phyloP scores from a whole-genome alignment of 2,797 vertebrate species.

The Pseudopleuronectes americanus region DNA sequence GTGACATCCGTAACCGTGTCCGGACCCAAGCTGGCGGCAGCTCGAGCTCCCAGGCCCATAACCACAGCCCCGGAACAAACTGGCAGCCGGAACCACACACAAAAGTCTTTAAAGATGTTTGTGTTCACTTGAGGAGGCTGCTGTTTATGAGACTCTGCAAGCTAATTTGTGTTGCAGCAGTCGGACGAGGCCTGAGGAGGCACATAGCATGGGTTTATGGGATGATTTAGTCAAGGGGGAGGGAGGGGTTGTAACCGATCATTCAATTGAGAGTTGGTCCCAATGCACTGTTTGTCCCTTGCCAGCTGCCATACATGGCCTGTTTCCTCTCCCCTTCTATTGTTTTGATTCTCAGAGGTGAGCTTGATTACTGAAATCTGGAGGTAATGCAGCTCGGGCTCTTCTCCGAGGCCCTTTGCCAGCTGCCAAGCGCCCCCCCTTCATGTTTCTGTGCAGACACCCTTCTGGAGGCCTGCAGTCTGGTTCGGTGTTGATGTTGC shows the following conservation, averaged over 20 bases:
- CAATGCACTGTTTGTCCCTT: slow-evolving; percentile 68
- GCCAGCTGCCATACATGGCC: slow-evolving; percentile 70
- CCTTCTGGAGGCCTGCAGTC: slow-evolving; percentile 58
- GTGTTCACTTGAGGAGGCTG: slow-evolving; percentile 61
- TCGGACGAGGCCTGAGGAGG: slow-evolving; percentile 57
- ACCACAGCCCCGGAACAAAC: slow-evolving; percentile 54
- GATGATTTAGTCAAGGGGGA: slow-evolving; percentile 59
- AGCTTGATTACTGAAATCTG: slow-evolving; percentile 80
- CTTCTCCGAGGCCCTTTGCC: slow-evolving; percentile 59
- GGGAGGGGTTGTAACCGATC: slow-evolving; percentile 52
- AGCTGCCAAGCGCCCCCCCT: slow-evolving; percentile 66
- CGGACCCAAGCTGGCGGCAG: slow-evolving; percentile 28
- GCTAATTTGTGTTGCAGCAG: slow-evolving; percentile 69
- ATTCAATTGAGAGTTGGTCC: slow-evolving; percentile 60
- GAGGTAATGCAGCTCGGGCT: slow-evolving; percentile 74
- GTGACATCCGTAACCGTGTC: slow-evolving; percentile 14
- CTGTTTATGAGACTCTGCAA: slow-evolving; percentile 68
- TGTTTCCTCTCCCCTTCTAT: slow-evolving; percentile 65
- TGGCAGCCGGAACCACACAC: slow-evolving; percentile 65
- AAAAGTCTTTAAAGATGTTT: slow-evolving; percentile 78
- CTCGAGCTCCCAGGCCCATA: slow-evolving; percentile 39
- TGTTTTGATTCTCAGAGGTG: slow-evolving; percentile 76
- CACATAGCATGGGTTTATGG: slow-evolving; percentile 73
- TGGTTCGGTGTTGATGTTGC: slow-evolving; percentile 71
- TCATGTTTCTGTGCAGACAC: slow-evolving; percentile 58